Evolutionary conservation across 2,888 invertebrate species (phyloP), one percentile per base, ranked within the genome.

Genomic region (Stenotaenia linearis): DNA sequence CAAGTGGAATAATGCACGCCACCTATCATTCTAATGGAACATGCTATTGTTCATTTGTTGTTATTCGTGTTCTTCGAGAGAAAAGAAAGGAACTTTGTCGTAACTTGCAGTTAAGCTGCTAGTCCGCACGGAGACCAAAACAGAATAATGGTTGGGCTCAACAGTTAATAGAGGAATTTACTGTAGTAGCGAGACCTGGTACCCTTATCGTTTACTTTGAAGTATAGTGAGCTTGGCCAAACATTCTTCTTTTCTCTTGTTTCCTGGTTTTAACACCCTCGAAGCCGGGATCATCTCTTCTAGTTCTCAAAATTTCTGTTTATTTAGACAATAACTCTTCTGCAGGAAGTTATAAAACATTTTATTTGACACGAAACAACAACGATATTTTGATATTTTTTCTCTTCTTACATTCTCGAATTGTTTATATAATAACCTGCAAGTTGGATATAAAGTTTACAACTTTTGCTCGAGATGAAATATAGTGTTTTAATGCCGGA

Each of bases 1-100:
- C 69, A 69, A 69, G 69, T 69, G 69, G 69, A 69, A 69, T 69
- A 69, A 69, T 69, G 69, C 69, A 69, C n/a, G 69, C 69, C 69
- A 69, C 69, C 69, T 69, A 69, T 69, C 69, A 69, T 69, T 69
- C 69, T 69, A 69, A 69, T 69, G 69, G 69, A 69, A 69, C 69
- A 69, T 69, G 69, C 69, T 69, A 69, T 69, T 69, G 69, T 69
- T 69, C 69, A 69, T 69, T 69, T 69, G 69, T 69, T 69, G 69
- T 69, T 69, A 69, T 69, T 69, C 69, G 69, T 69, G 69, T 69
- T 28, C 25, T 69, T n/a, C 15, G n/a, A 10, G 25, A 69, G 69
- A 69, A 69, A 69, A n/a, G 0, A 28, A 25, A 23, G 28, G 9
- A 28, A 69, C 25, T 28, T 69, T n/a, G 69, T 69, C 69, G 69